Percentiles rank a stretch among this genome's conserved stretches.
These are phyloP conservation scores for Tamandua tetradactyla DNA, from an alignment of 2,797 vertebrate species.

Conservation along the genomic window DNA sequence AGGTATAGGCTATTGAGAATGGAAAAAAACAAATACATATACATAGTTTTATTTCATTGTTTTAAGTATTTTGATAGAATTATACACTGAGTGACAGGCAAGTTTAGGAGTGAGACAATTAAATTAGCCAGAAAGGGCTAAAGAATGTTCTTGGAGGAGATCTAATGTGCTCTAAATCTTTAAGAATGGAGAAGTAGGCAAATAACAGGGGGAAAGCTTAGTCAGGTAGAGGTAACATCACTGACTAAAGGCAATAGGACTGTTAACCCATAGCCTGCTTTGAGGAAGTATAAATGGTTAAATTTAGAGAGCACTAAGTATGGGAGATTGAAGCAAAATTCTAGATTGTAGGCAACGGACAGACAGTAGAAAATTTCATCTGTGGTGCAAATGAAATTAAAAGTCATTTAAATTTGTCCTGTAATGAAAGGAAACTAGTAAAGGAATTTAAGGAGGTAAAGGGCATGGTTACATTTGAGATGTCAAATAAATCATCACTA, in stretches of 20 bases:
- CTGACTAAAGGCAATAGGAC: background rate
- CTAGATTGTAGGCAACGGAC: background rate
- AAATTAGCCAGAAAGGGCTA: background rate
- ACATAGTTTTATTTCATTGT: constrained; percentile 54
- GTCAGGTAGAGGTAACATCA: background rate
- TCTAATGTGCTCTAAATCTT: constrained; percentile 14
- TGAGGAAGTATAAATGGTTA: constrained; percentile 21
- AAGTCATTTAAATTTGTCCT: constrained; percentile 1
- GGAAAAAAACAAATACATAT: background rate
- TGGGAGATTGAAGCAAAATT: background rate
- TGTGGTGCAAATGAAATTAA: constrained; percentile 33
- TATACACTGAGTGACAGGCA: background rate
- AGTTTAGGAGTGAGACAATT: background rate
- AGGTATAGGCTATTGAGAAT: background rate
- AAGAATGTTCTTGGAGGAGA: background rate
- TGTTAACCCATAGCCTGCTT: background rate
- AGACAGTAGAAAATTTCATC: constrained; percentile 37
- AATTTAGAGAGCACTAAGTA: constrained; percentile 10
- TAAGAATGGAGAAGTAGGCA: constrained; percentile 18
- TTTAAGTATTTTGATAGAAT: constrained; percentile 29
- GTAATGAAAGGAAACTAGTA: constrained; percentile 18
- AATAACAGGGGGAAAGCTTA: background rate
- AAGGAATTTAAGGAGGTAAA: constrained; percentile 52
- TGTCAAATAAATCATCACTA: constrained; percentile 34
- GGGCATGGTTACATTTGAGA: constrained; percentile 21